A percentile compares a stretch with the other conserved stretches of the same genome.
phyloP scores from a whole-genome alignment of 2,888 invertebrate species.

The Cephus runcator region DNA sequence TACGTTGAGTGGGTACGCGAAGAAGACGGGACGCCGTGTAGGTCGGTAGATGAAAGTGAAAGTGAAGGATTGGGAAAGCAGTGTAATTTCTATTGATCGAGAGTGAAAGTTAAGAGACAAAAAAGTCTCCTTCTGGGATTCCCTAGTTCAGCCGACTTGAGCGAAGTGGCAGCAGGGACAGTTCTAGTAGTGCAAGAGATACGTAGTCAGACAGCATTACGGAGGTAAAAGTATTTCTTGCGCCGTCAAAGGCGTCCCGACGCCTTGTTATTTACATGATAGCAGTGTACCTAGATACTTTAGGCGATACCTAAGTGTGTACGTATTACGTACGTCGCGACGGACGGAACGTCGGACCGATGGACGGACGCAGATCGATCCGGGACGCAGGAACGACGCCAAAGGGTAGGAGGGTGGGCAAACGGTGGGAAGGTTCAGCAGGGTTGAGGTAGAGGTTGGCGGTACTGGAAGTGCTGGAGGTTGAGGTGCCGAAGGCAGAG shows the following conservation, averaged over 20 bases:
- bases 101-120: background rate
- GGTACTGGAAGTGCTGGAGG: conserved; percentile 18
- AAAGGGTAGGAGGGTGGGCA: conserved; percentile 9
- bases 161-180: background rate
- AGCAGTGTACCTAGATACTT: background rate
- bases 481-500: conserved; percentile 7
- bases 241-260: background rate
- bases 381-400: conserved; percentile 27
- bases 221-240: background rate
- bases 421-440: conserved; percentile 16
- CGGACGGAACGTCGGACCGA: conserved; percentile 23
- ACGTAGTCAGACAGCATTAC: no score
- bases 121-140: background rate
- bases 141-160: background rate
- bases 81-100: background rate
- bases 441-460: conserved; percentile 5
- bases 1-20: no score
- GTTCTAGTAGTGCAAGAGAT: no score
- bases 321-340: conserved; percentile 26
- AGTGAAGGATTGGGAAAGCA: background rate
- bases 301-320: background rate
- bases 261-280: background rate
- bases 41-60: no score
- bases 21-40: no score
- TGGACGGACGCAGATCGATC: conserved; percentile 35